Evolutionary conservation across 2,888 invertebrate species (phyloP), one percentile per base, ranked within the genome.

Genomic region (Hydrotaea cyrtoneurina): DNA sequence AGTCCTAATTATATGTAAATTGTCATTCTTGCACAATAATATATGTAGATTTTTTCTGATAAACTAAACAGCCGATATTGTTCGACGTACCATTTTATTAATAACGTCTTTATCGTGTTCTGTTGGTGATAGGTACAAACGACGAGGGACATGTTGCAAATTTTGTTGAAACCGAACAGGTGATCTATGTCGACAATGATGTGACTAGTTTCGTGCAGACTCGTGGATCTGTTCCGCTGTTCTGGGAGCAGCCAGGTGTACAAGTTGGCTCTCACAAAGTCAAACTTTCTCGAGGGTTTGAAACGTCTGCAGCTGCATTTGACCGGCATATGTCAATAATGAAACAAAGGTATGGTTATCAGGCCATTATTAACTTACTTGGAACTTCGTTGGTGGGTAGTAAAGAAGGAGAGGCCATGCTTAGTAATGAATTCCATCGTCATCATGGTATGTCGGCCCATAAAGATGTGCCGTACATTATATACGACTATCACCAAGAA

Each of bases 111-210:
- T 50, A 50, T 50, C 50, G 50, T 31, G 31, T 31, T 31, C 31
- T 31, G 3, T 31, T 31, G 31, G 15, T 36, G 19, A 5, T 62
- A 88, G 88, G 99, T n/a, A 97, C 97, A 86, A 99, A 99, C 93
- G 99, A 99, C 93, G 98, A 98, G 92, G 99, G 99, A 0, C 97
- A 98, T 93, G 99, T 99, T 17, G 99, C 99, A 0, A 99, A 99
- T 94, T 99, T 99, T 94, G 99, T 99, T 36, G 99, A 99, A 94
- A 99, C 99, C 0, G 99, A 99, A 93, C 99, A 99, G 94, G 97
- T 98, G 17, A 96, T 98, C 88, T 97, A 96, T 90, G 94, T 97
- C 88, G 99, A 99, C 91, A 96, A 98, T 89, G 96, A 97, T 90
- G 95, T 98, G 4, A 95, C 97, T 7, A 98, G 98, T 7, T 97